Conservation (phyloP, 2,888 invertebrate species). For the Tetragnatha montana region DNA sequence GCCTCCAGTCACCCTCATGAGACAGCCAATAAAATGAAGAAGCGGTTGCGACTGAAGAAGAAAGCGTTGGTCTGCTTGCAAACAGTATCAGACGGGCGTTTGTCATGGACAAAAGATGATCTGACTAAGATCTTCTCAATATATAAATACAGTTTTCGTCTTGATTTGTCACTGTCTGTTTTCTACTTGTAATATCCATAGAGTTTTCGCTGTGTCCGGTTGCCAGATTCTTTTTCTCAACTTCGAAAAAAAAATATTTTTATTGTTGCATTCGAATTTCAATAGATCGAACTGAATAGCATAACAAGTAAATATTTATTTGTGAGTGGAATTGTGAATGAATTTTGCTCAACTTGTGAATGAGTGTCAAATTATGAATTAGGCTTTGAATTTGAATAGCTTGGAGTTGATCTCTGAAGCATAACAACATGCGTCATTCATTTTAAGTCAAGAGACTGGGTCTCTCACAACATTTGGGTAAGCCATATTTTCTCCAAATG, state of each 20-base stretch:
- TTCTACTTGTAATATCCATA: conserved; percentile 44
- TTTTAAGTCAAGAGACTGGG: conserved; percentile 52
- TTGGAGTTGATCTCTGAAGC: conserved; percentile 43
- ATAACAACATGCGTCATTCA: conserved; percentile 1
- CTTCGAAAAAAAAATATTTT: not conserved
- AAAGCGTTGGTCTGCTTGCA: conserved; percentile 4
- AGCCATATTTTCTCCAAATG: no score
- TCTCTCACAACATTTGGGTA: not conserved
- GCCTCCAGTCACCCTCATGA: not conserved
- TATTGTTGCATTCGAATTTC: no score
- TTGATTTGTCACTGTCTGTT: conserved; percentile 33
- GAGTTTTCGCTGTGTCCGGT: conserved; percentile 63
- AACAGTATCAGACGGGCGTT: conserved; percentile 24
- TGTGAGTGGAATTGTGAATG: no score
- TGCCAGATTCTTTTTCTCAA: conserved; percentile 59
- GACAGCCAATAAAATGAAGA: not conserved
- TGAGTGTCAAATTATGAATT: not conserved
- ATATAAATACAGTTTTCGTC: conserved; percentile 8
- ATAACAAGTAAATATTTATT: no score
- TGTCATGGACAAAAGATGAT: conserved; percentile 27
- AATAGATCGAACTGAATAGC: no score
- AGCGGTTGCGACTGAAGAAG: not conserved
- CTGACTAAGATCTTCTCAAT: conserved; percentile 35
- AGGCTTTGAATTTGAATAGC: conserved; percentile 53
- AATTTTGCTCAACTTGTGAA: no score